These are phyloP conservation scores for Neoitamus cyanurus DNA, from an alignment of 2,888 invertebrate species.

Conservation along the genomic window DNA sequence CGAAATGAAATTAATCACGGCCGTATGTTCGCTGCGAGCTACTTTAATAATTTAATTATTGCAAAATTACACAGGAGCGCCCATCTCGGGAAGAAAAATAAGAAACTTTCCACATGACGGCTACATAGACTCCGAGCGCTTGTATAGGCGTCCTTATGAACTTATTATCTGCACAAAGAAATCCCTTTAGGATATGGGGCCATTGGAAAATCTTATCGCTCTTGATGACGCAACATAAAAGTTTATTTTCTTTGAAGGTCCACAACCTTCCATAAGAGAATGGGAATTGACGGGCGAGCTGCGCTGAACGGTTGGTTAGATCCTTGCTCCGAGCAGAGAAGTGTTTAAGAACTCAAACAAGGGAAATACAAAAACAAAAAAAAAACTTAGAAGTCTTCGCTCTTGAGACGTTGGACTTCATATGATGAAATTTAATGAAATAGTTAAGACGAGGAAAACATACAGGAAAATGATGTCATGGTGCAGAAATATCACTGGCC, in stretches of 20 bases:
- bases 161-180: constrained; percentile 11
- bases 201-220: constrained; percentile 32
- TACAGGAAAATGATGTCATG: not conserved
- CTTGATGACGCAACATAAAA: constrained; percentile 38
- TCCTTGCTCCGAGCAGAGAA: not conserved
- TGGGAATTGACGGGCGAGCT: constrained; percentile 4
- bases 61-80: not conserved
- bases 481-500: not conserved
- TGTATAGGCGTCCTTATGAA: constrained; percentile 15
- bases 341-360: constrained; percentile 3
- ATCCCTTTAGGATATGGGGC: constrained; percentile 12
- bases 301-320: not conserved
- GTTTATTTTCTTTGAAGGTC: constrained; percentile 34
- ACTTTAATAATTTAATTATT: constrained; percentile 7
- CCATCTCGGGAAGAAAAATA: not conserved
- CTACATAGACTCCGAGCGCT: not conserved
- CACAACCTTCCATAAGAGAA: constrained; percentile 16
- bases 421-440: constrained; percentile 11
- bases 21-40: not conserved
- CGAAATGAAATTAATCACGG: not conserved
- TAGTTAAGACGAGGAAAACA: not conserved
- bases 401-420: constrained; percentile 4
- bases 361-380: not conserved
- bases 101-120: not conserved
- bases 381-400: not conserved